These are phyloP conservation scores for Rhopalosiphum padi DNA, from an alignment of 1,140 invertebrate genomes.

Conservation along the genomic window DNA sequence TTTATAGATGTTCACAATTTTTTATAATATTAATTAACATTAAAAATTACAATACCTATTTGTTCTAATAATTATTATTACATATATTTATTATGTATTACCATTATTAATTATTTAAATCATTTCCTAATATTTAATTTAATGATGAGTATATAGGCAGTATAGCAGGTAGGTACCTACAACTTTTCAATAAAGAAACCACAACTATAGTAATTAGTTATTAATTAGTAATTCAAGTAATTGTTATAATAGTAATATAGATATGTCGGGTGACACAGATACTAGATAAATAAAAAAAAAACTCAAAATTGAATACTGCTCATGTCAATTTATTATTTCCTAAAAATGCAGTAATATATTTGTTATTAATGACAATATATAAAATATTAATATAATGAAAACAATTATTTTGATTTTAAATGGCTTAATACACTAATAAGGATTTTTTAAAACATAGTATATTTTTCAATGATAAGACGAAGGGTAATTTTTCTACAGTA, in stretches of 20 bases:
- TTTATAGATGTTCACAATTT: no score
- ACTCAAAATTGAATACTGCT: constrained; percentile 19
- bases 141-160: not conserved
- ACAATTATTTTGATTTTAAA: constrained; percentile 43
- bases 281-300: not conserved
- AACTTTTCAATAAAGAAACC: not conserved
- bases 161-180: not conserved
- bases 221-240: no score
- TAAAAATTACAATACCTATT: no score
- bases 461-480: constrained; percentile 30
- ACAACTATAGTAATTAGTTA: not conserved
- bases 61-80: no score
- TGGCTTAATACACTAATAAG: constrained; percentile 47
- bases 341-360: not conserved
- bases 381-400: constrained; percentile 25
- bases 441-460: not conserved
- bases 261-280: no score
- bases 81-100: not conserved
- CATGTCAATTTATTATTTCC: constrained; percentile 1
- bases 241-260: not conserved
- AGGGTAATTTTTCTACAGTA: not conserved
- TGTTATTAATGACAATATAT: not conserved
- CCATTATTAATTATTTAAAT: not conserved
- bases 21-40: no score
- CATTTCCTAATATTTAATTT: not conserved